Conservation (phyloP, 2,113 vertebrate species). For the Sapayoa aenigma region DNA sequence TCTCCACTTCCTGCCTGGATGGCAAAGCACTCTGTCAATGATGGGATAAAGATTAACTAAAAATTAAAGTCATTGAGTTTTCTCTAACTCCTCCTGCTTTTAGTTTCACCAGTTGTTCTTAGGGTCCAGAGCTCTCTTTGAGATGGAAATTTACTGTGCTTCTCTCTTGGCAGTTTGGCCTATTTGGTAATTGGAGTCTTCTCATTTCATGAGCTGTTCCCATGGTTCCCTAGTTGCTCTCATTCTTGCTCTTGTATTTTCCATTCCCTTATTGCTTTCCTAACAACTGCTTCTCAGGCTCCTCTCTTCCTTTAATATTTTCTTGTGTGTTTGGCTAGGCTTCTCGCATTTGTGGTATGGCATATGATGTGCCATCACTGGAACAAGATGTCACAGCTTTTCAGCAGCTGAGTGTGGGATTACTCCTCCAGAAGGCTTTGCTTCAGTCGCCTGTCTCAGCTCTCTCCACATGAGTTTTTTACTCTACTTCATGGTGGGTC, state of each 20-base stretch:
- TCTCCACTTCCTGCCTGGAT: not conserved
- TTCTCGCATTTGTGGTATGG: constrained; percentile 13
- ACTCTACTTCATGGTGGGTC: not conserved
- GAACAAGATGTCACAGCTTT: not conserved
- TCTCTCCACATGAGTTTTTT: not conserved
- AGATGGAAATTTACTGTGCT: not conserved
- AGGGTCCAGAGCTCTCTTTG: not conserved
- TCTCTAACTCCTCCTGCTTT: not conserved
- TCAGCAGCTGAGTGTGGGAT: not conserved
- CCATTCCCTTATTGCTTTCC: constrained; percentile 6
- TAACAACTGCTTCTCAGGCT: not conserved
- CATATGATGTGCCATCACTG: not conserved
- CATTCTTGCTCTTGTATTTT: not conserved
- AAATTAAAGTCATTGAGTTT: not conserved
- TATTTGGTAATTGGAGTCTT: not conserved
- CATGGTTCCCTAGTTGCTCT: not conserved
- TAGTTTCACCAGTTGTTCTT: not conserved
- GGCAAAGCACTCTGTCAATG: not conserved
- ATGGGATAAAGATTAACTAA: constrained; percentile 7
- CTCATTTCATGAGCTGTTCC: not conserved
- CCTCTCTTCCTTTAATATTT: not conserved
- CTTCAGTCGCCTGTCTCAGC: not conserved
- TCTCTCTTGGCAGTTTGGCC: not conserved
- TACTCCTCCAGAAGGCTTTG: not conserved
- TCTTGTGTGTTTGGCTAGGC: constrained; percentile 43